Base-by-base conservation (phyloP, 2,113 vertebrate species). In the Rhinopomastus cyanomelas region DNA sequence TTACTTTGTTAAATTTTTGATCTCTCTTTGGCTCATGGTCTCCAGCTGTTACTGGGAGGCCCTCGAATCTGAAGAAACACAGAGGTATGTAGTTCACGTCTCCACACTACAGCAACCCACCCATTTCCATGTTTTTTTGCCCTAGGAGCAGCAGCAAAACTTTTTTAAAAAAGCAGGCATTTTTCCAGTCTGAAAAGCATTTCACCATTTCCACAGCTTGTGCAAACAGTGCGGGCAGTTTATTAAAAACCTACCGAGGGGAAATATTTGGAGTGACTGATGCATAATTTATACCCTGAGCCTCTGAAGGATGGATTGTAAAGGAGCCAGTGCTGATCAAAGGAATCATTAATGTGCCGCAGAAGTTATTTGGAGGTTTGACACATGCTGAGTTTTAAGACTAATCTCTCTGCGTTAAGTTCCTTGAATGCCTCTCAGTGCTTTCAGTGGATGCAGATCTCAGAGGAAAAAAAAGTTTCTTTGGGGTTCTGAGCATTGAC, bases 211-310 rank as follows among this genome's bases (percentile, higher is more conserved):
- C 53, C 72, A 90, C n/a, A 29, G 62, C 37, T 78, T 87, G 64
- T 76, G 30, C 69, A 92, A 93, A 90, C 27, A 90, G 87, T 53
- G 60, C 1, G 21, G 53, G 49, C 75, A 91, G 55, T 91, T 92
- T 90, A 87, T 93, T 94, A 94, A 94, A 95, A 95, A 81, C 42
- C 86, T 89, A 90, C 84, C 74, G 89, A 78, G 92, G 68, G 90
- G 65, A 96, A 93, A 78, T 25, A 94, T 95, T 90, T 95, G 81
- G 93, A 94, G 83, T 74, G 84, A 89, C 64, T 94, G 82, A 92
- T 95, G 75, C 89, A 96, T 96, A 95, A 96, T 96, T 97, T 95
- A 96, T 95, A 78, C 11, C 13, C 84, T 36, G 61, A 74, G 51
- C 60, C 93, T 95, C 93, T 90, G 83, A 90, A 94, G 79, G 66